These are phyloP conservation scores for Leptatherina wallacei DNA, from an alignment of 2,797 vertebrate species.

Conservation along the genomic window DNA sequence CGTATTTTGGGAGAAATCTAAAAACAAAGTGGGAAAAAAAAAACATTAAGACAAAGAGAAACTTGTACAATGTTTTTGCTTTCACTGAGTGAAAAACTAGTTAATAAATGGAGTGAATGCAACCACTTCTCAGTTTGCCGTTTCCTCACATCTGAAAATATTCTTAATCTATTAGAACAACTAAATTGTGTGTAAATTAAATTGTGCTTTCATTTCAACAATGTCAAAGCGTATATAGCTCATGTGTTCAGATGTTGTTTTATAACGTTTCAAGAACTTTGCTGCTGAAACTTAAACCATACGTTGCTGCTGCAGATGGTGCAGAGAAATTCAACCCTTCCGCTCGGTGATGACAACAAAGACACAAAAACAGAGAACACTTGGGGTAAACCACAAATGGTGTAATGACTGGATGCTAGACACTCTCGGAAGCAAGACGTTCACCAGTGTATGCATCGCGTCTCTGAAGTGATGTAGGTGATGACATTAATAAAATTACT, in stretches of 20 bases:
- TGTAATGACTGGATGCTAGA: constrained; percentile 34
- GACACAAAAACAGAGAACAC: constrained; percentile 31
- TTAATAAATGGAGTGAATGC: not conserved
- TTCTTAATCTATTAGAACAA: not conserved
- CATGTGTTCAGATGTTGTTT: not conserved
- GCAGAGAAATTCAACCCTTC: constrained; percentile 50
- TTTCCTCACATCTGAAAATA: constrained; percentile 25
- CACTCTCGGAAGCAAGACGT: constrained; percentile 22
- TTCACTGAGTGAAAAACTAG: not conserved
- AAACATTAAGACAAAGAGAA: no score
- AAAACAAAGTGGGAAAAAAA: not conserved
- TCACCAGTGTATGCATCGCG: not conserved
- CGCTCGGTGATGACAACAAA: constrained; percentile 37
- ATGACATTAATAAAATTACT: not conserved
- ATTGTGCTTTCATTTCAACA: constrained; percentile 9
- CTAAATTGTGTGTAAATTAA: constrained; percentile 5
- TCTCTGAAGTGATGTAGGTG: not conserved
- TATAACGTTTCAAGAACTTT: constrained; percentile 12
- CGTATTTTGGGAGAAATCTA: not conserved
- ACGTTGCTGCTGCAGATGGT: constrained; percentile 49
- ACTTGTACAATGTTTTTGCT: not conserved
- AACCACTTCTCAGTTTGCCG: not conserved
- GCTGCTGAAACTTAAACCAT: constrained; percentile 32
- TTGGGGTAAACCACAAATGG: constrained; percentile 51
- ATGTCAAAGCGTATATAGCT: not conserved